Percentiles rank a stretch among this genome's conserved stretches.
These are phyloP conservation scores for Dromaius novaehollandiae DNA, from an alignment of 2,113 vertebrate species.

Conservation along the genomic window DNA sequence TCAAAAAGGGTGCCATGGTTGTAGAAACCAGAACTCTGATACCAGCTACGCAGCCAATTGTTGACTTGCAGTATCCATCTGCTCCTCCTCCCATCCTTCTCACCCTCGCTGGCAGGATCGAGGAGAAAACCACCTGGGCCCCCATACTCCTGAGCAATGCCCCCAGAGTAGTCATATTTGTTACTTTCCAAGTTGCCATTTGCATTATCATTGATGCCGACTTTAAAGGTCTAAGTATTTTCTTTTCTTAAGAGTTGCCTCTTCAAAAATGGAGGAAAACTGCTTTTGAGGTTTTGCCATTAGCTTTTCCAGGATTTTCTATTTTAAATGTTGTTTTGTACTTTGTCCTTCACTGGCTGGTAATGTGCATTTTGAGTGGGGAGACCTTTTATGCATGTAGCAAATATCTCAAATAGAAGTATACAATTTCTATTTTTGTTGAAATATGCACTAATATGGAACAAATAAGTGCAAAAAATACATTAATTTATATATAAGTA, in stretches of 20 bases:
- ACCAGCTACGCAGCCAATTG: too few relatives aligned
- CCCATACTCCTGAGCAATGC: too few relatives aligned
- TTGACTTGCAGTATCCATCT: too few relatives aligned
- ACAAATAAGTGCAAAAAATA: background rate
- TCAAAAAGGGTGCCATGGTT: too few relatives aligned
- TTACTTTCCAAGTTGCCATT: too few relatives aligned
- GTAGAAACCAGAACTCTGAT: too few relatives aligned
- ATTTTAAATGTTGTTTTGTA: constrained; percentile 19
- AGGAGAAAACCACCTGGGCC: too few relatives aligned
- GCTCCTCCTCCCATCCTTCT: too few relatives aligned
- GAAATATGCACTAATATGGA: background rate
- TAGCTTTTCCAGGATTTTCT: background rate
- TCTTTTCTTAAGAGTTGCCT: background rate
- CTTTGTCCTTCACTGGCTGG: background rate
- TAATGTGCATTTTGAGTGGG: background rate
- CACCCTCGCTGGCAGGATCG: too few relatives aligned
- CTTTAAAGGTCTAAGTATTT: background rate
- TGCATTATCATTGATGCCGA: too few relatives aligned
- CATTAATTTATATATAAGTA: background rate
- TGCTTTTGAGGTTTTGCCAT: background rate
- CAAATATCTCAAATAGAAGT: background rate
- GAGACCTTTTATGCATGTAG: background rate
- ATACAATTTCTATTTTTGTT: background rate
- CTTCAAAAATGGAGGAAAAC: constrained; percentile 3
- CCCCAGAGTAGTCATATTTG: too few relatives aligned